Percentiles rank a stretch among this genome's conserved stretches.
phyloP scores from a whole-genome alignment of 2,797 vertebrate genomes.

The Siniperca obscura region DNA sequence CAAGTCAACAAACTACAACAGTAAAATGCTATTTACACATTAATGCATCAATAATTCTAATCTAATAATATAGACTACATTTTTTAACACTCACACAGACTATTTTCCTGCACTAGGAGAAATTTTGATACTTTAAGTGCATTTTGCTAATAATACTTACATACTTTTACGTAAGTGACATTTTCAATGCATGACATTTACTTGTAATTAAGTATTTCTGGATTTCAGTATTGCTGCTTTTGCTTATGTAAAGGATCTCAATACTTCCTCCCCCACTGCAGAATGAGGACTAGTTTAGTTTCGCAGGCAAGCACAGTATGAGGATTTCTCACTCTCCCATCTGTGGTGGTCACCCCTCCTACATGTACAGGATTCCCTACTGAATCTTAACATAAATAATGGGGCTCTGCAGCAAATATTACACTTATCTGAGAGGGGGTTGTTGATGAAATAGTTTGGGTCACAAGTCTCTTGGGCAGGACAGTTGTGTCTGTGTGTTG shows the following conservation, averaged over 20 bases:
- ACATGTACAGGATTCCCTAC: slow-evolving; percentile 11
- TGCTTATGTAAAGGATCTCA: not conserved
- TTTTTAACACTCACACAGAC: not conserved
- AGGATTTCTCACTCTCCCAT: slow-evolving; percentile 7
- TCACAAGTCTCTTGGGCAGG: not conserved
- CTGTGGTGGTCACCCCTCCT: slow-evolving; percentile 8
- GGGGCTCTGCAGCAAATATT: slow-evolving; percentile 38
- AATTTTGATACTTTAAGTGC: not conserved
- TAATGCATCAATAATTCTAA: not conserved
- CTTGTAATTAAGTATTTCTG: not conserved
- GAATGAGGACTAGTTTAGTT: slow-evolving; percentile 2
- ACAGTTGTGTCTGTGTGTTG: not conserved
- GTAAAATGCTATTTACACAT: slow-evolving; percentile 4
- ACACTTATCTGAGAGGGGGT: not conserved
- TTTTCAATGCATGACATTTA: slow-evolving; percentile 1
- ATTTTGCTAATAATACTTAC: not conserved
- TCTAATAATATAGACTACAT: not conserved
- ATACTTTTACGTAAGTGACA: not conserved
- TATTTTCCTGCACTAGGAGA: not conserved
- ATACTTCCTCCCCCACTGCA: not conserved
- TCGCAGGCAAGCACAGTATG: not conserved
- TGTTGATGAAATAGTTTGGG: not conserved
- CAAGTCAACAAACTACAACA: not conserved
- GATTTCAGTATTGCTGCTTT: not conserved
- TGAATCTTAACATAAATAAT: slow-evolving; percentile 11